phyloP scores from a whole-genome alignment of 2,888 invertebrate species.

The Diarsia brunnea region DNA sequence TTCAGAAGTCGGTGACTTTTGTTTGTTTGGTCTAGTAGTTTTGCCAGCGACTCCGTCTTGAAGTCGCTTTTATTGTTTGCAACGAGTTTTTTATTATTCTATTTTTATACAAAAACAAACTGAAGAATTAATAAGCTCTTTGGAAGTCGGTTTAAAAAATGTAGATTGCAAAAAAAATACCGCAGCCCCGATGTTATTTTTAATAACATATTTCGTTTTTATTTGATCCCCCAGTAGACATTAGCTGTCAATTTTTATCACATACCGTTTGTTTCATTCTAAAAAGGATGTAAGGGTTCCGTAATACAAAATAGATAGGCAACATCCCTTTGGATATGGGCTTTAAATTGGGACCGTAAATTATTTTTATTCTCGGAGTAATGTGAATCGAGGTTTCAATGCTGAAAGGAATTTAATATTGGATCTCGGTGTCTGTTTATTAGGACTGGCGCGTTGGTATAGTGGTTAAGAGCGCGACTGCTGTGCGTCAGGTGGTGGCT shows the following conservation, averaged over 20 bases:
- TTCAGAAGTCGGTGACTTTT: no score
- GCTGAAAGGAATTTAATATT: constrained; percentile 17
- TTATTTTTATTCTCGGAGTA: constrained; percentile 36
- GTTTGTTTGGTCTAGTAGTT: no score
- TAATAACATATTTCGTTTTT: constrained; percentile 32
- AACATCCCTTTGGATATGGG: constrained; percentile 40
- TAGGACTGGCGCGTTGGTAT: no score
- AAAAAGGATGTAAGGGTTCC: constrained; percentile 31
- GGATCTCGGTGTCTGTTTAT: background rate
- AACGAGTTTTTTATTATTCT: no score
- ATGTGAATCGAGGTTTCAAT: constrained; percentile 10
- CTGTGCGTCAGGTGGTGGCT: no score
- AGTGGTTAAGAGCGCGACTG: no score
- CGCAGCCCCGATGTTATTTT: constrained; percentile 9
- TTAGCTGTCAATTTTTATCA: constrained; percentile 57
- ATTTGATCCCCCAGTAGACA: constrained; percentile 40
- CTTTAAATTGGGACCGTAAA: constrained; percentile 41
- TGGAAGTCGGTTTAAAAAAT: no score
- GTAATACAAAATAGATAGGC: constrained; percentile 47
- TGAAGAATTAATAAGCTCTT: no score
- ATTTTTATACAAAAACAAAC: no score
- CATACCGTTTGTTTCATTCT: constrained; percentile 49
- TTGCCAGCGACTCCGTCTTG: no score
- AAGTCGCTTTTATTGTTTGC: no score
- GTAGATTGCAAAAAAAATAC: background rate